Evolutionary conservation across 2,888 invertebrate species (phyloP), one percentile per base, ranked within the genome.

Genomic region (Clunio marinus): DNA sequence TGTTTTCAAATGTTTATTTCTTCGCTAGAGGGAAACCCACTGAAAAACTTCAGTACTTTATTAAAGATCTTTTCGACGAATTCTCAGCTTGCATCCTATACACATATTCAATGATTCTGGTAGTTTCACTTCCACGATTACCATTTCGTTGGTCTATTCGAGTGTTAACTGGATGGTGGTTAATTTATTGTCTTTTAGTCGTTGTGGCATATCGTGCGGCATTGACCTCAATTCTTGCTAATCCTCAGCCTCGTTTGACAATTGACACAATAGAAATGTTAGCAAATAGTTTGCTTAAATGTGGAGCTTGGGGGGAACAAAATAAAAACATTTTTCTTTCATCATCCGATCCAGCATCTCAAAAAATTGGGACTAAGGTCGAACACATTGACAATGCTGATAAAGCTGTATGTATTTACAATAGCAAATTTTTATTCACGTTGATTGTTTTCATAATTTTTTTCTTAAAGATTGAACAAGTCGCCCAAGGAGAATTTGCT

Each of bases 101-200:
- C 72, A 89, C 91, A 0, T 91, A 87, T 74, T 88, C 91, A 72
- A 92, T 92, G 91, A 76, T 91, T 59, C 79, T 92, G 4, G 84
- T 89, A 71, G 88, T 93, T 25, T 88, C 91, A 0, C 74, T 92
- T 69, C 91, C 92, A 0, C 85, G 84, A 73, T 80, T 91, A 72
- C 91, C 92, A 0, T 82, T 83, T 15, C 89, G 88, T 15, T 92
- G 92, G 91, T 87, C 92, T 0, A 80, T 93, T 46, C 81, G 92
- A 35, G 80, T 92, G 27, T 80, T 93, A 13, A 91, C 91, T 1
- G 92, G 93, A 0, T 92, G 91, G 87, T 93, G 91, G 78, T 93
- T 91, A 91, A 76, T 92, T 1, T 93, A 91, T 75, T 89, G 89
- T 74, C 85, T 91, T 70, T 80, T 92, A 2, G 82, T 92, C 3